These are phyloP conservation scores for Protobothrops flavoviridis DNA, from an alignment of 2,113 vertebrate species.

Conservation along the genomic window DNA sequence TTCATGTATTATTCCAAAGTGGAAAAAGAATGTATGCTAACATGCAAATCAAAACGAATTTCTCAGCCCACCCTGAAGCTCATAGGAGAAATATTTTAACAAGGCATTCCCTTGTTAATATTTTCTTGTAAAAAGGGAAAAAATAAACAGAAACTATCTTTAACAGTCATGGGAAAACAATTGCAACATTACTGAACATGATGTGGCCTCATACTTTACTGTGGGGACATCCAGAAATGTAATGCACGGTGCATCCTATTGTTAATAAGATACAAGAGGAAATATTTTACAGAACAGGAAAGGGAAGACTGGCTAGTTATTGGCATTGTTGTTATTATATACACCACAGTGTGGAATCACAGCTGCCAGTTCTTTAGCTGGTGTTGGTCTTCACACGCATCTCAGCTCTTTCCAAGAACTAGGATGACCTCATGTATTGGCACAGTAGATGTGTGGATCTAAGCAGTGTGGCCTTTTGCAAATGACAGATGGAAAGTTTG, in stretches of 20 bases:
- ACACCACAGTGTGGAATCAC: not conserved
- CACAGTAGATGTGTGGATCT: not conserved
- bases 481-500: not conserved
- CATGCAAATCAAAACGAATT: not conserved
- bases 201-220: not conserved
- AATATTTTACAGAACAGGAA: not conserved
- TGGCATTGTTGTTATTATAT: not conserved
- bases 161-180: not conserved
- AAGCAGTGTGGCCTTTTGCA: not conserved
- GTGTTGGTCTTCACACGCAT: not conserved
- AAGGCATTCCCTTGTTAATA: not conserved
- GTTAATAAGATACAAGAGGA: not conserved
- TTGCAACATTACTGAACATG: not conserved
- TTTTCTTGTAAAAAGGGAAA: not conserved
- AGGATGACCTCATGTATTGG: not conserved
- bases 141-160: not conserved
- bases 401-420: not conserved
- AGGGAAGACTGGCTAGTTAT: not conserved
- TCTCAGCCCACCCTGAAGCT: not conserved
- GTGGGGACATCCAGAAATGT: not conserved
- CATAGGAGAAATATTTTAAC: not conserved
- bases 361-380: not conserved
- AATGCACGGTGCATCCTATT: not conserved
- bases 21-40: not conserved
- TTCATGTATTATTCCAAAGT: not conserved